phyloP scores from a whole-genome alignment of 92 coral and sea anemone genomes.

The Epizoanthus scotinus region DNA sequence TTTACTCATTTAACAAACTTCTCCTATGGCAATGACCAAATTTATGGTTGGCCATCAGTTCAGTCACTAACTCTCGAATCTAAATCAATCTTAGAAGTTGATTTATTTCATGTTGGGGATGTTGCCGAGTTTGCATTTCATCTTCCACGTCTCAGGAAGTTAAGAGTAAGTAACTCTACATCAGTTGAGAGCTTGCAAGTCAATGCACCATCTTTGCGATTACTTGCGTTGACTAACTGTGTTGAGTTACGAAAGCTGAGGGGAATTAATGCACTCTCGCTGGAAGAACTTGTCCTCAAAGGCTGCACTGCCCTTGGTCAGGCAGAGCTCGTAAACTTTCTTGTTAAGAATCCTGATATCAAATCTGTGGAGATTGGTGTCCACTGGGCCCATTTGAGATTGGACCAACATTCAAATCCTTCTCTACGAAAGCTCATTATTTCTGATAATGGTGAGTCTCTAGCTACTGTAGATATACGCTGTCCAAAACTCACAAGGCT shows the following conservation, averaged over 20 bases:
- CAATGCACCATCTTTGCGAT: constrained; percentile 66
- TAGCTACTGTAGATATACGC: constrained; percentile 66
- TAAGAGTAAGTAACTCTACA: constrained; percentile 53
- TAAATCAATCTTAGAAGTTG: constrained; percentile 57
- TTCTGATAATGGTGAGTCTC: constrained; percentile 68
- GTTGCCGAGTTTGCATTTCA: constrained; percentile 65
- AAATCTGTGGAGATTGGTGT: constrained; percentile 67
- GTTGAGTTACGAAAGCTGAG: constrained; percentile 71
- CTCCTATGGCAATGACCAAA: constrained; percentile 80
- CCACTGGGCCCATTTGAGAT: constrained; percentile 57
- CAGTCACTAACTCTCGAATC: constrained; percentile 61
- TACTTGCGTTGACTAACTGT: constrained; percentile 62
- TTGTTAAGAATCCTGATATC: constrained; percentile 79
- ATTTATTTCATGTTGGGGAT: constrained; percentile 76
- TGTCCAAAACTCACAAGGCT: constrained; percentile 72
- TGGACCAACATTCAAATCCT: constrained; percentile 79
- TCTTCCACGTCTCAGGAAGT: constrained; percentile 58
- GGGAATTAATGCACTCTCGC: constrained; percentile 59
- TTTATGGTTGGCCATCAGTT: constrained; percentile 79
- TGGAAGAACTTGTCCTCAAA: constrained; percentile 60
- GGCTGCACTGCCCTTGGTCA: constrained; percentile 66
- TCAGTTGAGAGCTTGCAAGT: constrained; percentile 62
- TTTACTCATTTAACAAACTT: constrained; percentile 54
- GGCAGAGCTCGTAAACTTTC: constrained; percentile 66
- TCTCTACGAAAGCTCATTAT: constrained; percentile 62